These are phyloP conservation scores for Euwallacea fornicatus DNA, from an alignment of 1,140 invertebrate genomes.

Conservation along the genomic window DNA sequence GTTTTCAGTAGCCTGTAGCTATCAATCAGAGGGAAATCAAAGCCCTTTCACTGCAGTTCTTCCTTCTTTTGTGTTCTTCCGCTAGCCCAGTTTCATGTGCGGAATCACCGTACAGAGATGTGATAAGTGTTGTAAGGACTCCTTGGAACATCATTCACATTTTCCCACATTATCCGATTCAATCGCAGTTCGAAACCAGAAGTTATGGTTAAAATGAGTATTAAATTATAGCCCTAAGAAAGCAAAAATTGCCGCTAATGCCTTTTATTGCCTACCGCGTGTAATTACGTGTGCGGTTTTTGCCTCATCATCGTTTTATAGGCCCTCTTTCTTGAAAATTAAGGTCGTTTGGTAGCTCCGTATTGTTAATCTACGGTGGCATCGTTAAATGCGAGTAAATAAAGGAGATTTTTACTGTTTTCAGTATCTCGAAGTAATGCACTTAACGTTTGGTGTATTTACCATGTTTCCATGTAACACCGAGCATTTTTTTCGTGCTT, in stretches of 20 bases:
- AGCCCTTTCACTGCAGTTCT: too few species aligned
- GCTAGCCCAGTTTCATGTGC: too few species aligned
- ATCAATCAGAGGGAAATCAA: too few species aligned
- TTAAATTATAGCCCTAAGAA: slow-evolving; percentile 28
- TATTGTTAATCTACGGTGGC: slow-evolving; percentile 4
- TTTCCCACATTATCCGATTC: slow-evolving; percentile 24
- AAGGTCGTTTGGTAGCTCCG: slow-evolving; percentile 18
- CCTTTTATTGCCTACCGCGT: slow-evolving; percentile 20
- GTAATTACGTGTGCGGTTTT: slow-evolving; percentile 21
- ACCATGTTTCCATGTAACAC: too few species aligned
- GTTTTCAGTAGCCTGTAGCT: too few species aligned
- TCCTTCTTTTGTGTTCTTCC: too few species aligned
- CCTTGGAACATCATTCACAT: too few species aligned
- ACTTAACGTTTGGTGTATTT: too few species aligned
- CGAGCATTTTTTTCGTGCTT: too few species aligned
- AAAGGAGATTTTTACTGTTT: neutral
- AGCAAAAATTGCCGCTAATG: slow-evolving; percentile 28
- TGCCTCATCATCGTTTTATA: slow-evolving; percentile 28
- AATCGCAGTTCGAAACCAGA: slow-evolving; percentile 18
- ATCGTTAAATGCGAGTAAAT: slow-evolving; percentile 3
- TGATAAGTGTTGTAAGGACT: too few species aligned
- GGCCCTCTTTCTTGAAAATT: slow-evolving; percentile 24
- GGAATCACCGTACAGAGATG: too few species aligned
- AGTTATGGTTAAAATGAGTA: slow-evolving; percentile 18
- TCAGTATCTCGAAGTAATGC: too few species aligned